Base-by-base conservation (phyloP, 2,888 invertebrate genomes). In the Nycteola revayana region DNA sequence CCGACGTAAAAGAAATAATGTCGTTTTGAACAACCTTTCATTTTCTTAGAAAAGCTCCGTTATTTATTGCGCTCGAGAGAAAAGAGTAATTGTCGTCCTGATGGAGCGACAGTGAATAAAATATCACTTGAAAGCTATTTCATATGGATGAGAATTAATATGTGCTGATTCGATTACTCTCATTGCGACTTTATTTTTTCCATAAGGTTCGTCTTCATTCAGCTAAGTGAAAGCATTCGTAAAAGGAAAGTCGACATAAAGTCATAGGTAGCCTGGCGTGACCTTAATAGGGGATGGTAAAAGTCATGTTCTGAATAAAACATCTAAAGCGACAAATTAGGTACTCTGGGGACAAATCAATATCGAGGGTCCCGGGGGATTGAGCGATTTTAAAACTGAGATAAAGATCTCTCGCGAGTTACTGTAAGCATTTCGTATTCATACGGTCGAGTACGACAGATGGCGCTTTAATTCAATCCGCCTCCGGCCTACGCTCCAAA, bases 381-480 rank as follows among this genome's bases (percentile, higher is more conserved):
- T 78, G 81, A 75, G 76, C 81, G 75, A 84, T 85, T 87, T 87
- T 86, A 87, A 88, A 88, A 88, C 86, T 81, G 82, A 83, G 87
- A 88, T 86, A 86, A 83, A 80, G 81, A 85, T 85, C 85, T 76
- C 66, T 71, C 66, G 70, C 75, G 73, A 74, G 75, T 73, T 56
- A 77, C 78, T 72, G 77, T 77, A 72, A 80, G 83, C 75, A 84
- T 84, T 86, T 80, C 75, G 84, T 80, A 87, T 87, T 88, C 86
- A 85, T 83, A 86, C 83, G 78, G 75, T 58, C 77, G 76, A 73
- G 75, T 68, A 69, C 80, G 87, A 80, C 88, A 88, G 88, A 88
- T 88, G 88, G 79, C 78, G 72, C 78, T 84, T 82, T 88, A 88
- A 87, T 86, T 79, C 83, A 81, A 87, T 86, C 71, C 73, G 84